Evolutionary conservation across 1,140 invertebrate species (phyloP), one percentile per base, ranked within the genome.

Genomic region (Drosophila biarmipes): DNA sequence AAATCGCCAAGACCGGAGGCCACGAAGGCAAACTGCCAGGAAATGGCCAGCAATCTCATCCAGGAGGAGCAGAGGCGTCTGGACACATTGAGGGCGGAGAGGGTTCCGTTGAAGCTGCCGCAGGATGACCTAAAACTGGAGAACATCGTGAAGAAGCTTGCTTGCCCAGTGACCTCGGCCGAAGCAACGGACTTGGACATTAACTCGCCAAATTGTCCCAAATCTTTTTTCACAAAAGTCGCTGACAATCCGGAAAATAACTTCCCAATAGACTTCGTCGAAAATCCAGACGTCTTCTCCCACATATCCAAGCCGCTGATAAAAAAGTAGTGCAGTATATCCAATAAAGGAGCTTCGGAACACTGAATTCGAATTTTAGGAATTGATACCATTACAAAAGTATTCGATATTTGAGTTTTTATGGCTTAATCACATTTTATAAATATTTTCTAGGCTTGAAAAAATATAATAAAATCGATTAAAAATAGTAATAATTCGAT

Each of bases 1-100:
- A 17, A 7, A n/a, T 24, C 24, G 24, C 3, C 0, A 4, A 6
- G 12, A 52, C 6, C 15, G 7, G 4, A 7, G 0, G 0, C 6
- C 17, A 12, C n/a, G 3, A 6, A n/a, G 14, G 8, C n/a, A n/a
- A 11, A 17, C 4, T 5, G 8, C 10, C 24, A 1, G 10, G 0
- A 2, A 10, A 11, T 19, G 1, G 12, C 31, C n/a, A 8, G 4
- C 40, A 62, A 21, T 15, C 31, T 64, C 17, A 8, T 62, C 4
- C 21, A 64, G 57, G 57, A 64, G 4, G 62, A 64, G 31, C 62
- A 64, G 31, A 37, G 43, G 15, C 62, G 62, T 11, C 19, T 64
- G 42, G 42, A 64, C 14, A 24, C 14, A 10, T 42, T 64, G 8
- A 62, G 7, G 24, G 56, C 42, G 12, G 62, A 43, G 4, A 62